Percentiles rank a stretch among this genome's conserved stretches.
Evolutionary conservation across 2,113 vertebrate species (phyloP).

Genomic region (Pygoscelis adeliae): DNA sequence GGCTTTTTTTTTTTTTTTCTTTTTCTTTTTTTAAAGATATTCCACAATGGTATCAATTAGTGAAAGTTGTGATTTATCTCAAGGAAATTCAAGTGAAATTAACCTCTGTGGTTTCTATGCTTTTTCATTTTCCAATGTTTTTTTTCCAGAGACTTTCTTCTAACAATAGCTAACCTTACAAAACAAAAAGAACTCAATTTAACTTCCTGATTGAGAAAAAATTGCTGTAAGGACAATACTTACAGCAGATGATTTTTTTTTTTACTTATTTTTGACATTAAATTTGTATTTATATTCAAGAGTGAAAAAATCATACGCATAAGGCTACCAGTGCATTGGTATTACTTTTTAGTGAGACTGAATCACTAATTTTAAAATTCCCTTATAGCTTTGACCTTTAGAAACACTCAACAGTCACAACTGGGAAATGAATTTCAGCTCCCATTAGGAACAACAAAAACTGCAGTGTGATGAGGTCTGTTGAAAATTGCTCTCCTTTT

Average conservation of each 20-base stretch:
- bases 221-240: background rate
- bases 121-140: background rate
- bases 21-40: background rate
- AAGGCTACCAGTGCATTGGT: background rate
- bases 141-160: background rate
- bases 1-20: background rate
- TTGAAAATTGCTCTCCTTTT: background rate
- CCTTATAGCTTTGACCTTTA: conserved; percentile 7
- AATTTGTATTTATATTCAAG: background rate
- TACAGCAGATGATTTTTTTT: background rate
- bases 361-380: conserved; percentile 35
- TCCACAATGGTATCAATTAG: background rate
- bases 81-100: background rate
- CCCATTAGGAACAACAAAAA: background rate
- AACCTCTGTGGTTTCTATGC: background rate
- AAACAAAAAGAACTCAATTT: background rate
- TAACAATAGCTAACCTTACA: background rate
- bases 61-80: background rate
- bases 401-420: background rate
- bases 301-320: background rate
- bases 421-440: background rate
- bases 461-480: background rate
- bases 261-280: background rate
- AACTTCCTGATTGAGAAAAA: background rate
- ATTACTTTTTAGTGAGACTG: background rate